Conservation (phyloP, 2,113 vertebrate genomes). For the Sphaerodactylus townsendi region DNA sequence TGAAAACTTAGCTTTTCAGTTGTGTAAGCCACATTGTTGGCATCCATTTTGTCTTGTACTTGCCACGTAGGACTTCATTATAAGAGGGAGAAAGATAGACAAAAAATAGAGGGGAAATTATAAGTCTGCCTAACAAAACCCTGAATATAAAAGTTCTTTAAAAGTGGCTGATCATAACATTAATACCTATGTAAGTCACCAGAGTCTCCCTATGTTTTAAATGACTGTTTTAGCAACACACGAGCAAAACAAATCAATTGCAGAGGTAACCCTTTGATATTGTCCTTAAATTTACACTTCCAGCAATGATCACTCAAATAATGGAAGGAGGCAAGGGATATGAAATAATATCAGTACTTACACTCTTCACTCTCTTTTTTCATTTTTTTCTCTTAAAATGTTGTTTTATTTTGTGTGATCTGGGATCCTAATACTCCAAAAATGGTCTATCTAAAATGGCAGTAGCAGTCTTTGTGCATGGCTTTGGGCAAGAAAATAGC, state of each 20-base stretch:
- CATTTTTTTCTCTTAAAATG: not conserved
- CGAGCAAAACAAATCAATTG: not conserved
- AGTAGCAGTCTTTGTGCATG: not conserved
- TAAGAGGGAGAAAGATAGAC: slow-evolving; percentile 29
- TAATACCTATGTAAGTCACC: not conserved
- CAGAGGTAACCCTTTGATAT: not conserved
- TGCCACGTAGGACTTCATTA: slow-evolving; percentile 90
- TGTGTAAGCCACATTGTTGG: slow-evolving; percentile 95
- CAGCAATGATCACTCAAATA: not conserved
- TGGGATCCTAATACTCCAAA: not conserved
- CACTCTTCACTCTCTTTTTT: not conserved
- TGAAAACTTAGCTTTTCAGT: slow-evolving; percentile 87
- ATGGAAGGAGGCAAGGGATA: not conserved
- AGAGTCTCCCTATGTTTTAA: not conserved
- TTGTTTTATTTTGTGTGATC: not conserved
- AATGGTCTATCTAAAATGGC: not conserved
- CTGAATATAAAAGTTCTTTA: not conserved
- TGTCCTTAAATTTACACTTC: not conserved
- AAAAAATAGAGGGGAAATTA: slow-evolving; percentile 20
- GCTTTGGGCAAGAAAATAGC: not conserved
- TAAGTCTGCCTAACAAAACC: slow-evolving; percentile 24
- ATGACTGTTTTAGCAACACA: not conserved
- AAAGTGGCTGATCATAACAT: slow-evolving; percentile 29
- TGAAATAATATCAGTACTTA: not conserved
- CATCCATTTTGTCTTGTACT: slow-evolving; percentile 90